Evolutionary conservation across 2,888 invertebrate genomes (phyloP).

Genomic region (Noctuana brunneofusca): DNA sequence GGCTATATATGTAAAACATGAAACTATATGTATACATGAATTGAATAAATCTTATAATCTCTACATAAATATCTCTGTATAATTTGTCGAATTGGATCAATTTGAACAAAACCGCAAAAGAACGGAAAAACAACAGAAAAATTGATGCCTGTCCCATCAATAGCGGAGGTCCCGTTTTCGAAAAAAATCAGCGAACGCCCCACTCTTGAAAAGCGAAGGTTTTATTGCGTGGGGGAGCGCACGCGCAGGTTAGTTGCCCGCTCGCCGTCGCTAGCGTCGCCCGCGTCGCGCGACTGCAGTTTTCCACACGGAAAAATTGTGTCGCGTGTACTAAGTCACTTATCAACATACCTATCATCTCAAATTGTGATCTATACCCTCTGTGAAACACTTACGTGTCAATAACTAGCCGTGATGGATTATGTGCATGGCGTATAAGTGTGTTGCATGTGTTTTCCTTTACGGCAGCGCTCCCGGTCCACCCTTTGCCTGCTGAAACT

Average conservation of each 20-base stretch:
- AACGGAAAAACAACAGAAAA: slow-evolving; percentile 12
- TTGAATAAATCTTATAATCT: neutral
- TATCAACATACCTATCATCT: slow-evolving; percentile 21
- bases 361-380: slow-evolving; percentile 36
- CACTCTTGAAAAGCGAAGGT: slow-evolving; percentile 75
- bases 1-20: too few relatives aligned
- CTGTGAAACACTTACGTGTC: slow-evolving; percentile 38
- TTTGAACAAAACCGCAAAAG: neutral
- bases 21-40: too few relatives aligned
- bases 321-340: slow-evolving; percentile 56
- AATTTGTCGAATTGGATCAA: neutral
- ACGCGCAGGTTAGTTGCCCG: slow-evolving; percentile 64
- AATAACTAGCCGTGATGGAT: slow-evolving; percentile 61
- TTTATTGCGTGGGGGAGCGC: slow-evolving; percentile 67
- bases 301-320: slow-evolving; percentile 76
- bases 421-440: slow-evolving; percentile 76
- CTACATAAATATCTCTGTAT: neutral
- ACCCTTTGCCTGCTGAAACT: slow-evolving; percentile 52
- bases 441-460: slow-evolving; percentile 61
- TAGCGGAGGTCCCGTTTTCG: slow-evolving; percentile 39
- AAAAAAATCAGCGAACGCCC: slow-evolving; percentile 54
- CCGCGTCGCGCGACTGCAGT: slow-evolving; percentile 76
- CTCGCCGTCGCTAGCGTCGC: slow-evolving; percentile 65
- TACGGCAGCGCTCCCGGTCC: slow-evolving; percentile 71
- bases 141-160: slow-evolving; percentile 12